phyloP scores from a whole-genome alignment of 1,140 invertebrate species.

The Lepidurus arcticus region DNA sequence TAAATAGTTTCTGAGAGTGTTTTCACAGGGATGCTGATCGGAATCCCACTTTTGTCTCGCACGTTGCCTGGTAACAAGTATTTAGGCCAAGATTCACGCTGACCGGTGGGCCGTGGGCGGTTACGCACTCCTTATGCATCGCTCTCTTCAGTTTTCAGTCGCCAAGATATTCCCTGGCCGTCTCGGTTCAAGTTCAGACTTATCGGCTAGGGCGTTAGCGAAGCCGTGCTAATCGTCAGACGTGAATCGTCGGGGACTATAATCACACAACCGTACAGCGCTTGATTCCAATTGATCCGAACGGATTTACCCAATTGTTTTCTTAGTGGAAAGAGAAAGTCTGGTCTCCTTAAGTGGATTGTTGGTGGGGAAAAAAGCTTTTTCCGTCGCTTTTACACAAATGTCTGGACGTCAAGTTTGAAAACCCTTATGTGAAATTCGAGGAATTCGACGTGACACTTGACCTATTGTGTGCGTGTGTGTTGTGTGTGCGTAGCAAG shows the following conservation, averaged over 20 bases:
- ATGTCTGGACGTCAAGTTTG: too few relatives aligned
- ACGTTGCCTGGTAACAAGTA: constrained; percentile 12
- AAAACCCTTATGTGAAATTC: too few relatives aligned
- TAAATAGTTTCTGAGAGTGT: too few relatives aligned
- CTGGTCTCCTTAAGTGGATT: too few relatives aligned
- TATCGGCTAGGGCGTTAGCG: constrained; percentile 13
- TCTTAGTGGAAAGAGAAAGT: too few relatives aligned
- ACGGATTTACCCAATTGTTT: too few relatives aligned
- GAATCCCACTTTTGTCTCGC: not conserved
- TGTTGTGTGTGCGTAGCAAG: not conserved
- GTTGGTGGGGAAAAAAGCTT: too few relatives aligned
- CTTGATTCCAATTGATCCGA: too few relatives aligned
- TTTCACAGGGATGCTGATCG: too few relatives aligned
- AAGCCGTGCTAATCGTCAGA: not conserved
- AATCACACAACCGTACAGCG: too few relatives aligned
- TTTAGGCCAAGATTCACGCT: constrained; percentile 7
- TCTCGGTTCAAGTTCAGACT: constrained; percentile 18
- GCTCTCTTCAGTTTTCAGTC: not conserved
- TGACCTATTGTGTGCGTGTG: not conserved
- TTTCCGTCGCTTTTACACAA: too few relatives aligned
- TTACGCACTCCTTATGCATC: constrained; percentile 21
- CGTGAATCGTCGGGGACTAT: too few relatives aligned
- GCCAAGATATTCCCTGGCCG: constrained; percentile 16
- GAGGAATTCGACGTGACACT: not conserved
- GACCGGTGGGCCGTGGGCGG: constrained; percentile 9